These are phyloP conservation scores for Salminus brasiliensis DNA, from an alignment of 2,113 vertebrate species.

Conservation along the genomic window DNA sequence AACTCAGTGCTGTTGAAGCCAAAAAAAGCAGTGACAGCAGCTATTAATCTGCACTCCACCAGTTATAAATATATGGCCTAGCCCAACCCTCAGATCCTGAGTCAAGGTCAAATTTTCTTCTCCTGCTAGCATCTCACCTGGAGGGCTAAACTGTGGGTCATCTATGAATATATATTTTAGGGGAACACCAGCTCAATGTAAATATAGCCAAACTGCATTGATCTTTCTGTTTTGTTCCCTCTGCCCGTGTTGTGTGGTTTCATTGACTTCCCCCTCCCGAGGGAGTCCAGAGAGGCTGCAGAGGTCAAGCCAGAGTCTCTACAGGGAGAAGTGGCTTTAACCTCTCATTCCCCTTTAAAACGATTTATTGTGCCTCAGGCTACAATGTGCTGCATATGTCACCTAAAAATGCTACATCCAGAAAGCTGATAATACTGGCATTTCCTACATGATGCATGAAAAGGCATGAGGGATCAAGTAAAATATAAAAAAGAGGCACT, in stretches of 20 bases:
- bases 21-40: background rate
- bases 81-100: background rate
- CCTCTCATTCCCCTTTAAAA: conserved; percentile 35
- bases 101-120: conserved; percentile 26
- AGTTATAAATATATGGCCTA: background rate
- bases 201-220: conserved; percentile 41
- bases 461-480: background rate
- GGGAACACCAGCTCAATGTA: conserved; percentile 17
- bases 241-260: conserved; percentile 34
- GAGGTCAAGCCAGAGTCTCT: conserved; percentile 36
- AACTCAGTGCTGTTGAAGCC: background rate
- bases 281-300: conserved; percentile 29
- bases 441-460: background rate
- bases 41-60: background rate
- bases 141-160: background rate
- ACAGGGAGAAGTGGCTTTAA: conserved; percentile 31
- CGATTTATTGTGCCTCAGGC: conserved; percentile 10
- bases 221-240: conserved; percentile 40
- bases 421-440: background rate
- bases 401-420: background rate
- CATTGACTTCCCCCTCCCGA: conserved; percentile 47
- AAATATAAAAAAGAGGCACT: background rate
- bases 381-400: background rate
- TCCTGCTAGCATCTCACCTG: conserved; percentile 1
- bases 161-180: conserved; percentile 23